phyloP scores from a whole-genome alignment of 92 coral and sea anemone genomes.

The Zoanthus sociatus region DNA sequence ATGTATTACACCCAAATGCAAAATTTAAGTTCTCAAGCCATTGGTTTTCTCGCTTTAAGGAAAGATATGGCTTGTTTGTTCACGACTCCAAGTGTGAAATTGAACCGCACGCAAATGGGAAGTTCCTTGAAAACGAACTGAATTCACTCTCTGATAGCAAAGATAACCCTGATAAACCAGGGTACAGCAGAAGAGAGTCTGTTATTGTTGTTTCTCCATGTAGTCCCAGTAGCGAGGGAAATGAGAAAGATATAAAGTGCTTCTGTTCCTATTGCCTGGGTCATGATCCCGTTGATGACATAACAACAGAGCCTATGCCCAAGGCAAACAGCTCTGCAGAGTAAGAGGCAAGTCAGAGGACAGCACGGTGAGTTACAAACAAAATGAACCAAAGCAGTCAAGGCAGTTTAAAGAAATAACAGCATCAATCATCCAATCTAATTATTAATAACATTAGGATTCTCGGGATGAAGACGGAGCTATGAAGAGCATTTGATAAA shows the following conservation, averaged over 20 bases:
- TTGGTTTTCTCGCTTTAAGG: constrained; percentile 47
- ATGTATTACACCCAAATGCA: constrained; percentile 26
- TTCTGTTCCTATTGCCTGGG: constrained; percentile 29
- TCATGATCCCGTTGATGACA: constrained; percentile 25
- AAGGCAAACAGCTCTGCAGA: not conserved
- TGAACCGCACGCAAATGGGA: not conserved
- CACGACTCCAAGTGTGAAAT: constrained; percentile 14
- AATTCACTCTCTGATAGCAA: not conserved
- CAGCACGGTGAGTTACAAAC: not conserved
- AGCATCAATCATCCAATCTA: not conserved
- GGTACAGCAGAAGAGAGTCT: not conserved
- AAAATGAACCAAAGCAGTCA: not conserved
- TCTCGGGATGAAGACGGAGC: too few relatives aligned
- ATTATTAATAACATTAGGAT: too few relatives aligned
- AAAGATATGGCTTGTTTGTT: constrained; percentile 29
- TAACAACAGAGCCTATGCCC: not conserved
- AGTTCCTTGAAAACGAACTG: not conserved
- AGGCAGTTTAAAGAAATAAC: not conserved
- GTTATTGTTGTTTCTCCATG: constrained; percentile 28
- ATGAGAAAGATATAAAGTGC: constrained; percentile 29
- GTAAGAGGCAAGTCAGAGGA: not conserved
- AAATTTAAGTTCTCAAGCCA: constrained; percentile 45
- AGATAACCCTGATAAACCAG: not conserved
- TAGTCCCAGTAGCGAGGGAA: not conserved
- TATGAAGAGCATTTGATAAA: too few relatives aligned